Evolutionary conservation across 2,797 vertebrate species (phyloP), one percentile per base, ranked within the genome.

Genomic region (Crocodylus rhombifer): DNA sequence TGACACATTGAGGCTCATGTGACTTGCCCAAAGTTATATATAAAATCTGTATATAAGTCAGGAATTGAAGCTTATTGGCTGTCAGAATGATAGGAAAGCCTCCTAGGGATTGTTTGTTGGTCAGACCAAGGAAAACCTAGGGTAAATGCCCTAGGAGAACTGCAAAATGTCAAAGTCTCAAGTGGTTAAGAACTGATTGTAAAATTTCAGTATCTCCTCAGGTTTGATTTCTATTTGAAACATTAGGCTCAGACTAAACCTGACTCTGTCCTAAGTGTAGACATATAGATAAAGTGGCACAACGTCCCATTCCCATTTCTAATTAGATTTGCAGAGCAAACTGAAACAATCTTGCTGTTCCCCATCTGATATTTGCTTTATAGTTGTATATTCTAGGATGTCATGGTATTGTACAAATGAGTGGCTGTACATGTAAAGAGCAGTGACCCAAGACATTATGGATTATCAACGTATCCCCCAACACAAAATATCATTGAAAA

Each of bases 11-110:
- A 86, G 82, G 30, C 30, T 84, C 42, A 3, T 57, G 74, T 0
- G 0, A n/a, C 12, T 65, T 17, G n/a, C 58, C 33, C 55, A 74
- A 5, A 0, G 0, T 16, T 57, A 56, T 28, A 2, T 17, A 51
- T 9, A 80, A 88, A 3, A 2, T 57, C 75, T 60, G 18, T 8
- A 3, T 2, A 26, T 28, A 51, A 5, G 42, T 58, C 57, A 80
- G 69, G 83, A 73, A 4, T 15, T 13, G 33, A 62, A 60, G 14
- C 11, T 14, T 51, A 51, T 51, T 51, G 67, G 23, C 0, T 0
- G 5, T 0, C 36, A n/a, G n/a, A 15, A 33, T 13, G 42, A 51
- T 51, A 51, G 42, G 42, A 51, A 51, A 51, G 42, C 42, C 42
- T 51, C 42, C 42, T 51, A 51, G 42, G 42, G 10, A 51, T 51